phyloP scores from a whole-genome alignment of 2,113 vertebrate species.

The Tenebrosternarchus preto region DNA sequence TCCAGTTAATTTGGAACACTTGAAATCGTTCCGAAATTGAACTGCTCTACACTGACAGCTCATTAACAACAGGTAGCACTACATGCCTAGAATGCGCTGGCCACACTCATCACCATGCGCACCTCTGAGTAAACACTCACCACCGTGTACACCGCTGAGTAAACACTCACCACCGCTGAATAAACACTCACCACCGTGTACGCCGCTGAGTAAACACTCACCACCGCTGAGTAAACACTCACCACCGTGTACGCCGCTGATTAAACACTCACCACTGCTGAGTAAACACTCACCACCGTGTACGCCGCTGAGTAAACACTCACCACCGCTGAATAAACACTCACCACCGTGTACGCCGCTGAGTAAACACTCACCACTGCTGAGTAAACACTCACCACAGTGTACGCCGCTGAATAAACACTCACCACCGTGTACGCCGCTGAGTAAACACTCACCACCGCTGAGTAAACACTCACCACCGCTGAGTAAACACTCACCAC shows the following conservation, averaged over 20 bases:
- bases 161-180: slow-evolving; percentile 67
- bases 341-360: slow-evolving; percentile 86
- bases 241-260: slow-evolving; percentile 89
- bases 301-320: slow-evolving; percentile 85
- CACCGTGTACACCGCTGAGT: slow-evolving; percentile 84
- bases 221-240: slow-evolving; percentile 78
- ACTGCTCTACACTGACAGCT: background rate
- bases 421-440: background rate
- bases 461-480: no score
- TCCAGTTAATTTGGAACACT: background rate
- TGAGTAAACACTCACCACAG: slow-evolving; percentile 52
- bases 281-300: background rate
- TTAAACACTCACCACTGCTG: slow-evolving; percentile 87
- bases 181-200: slow-evolving; percentile 73
- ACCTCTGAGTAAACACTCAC: no score
- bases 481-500: slow-evolving; percentile 80
- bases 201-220: no score
- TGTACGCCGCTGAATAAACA: slow-evolving; percentile 83
- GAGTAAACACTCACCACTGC: slow-evolving; percentile 88
- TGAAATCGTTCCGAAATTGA: background rate
- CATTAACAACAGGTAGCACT: background rate
- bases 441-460: slow-evolving; percentile 52
- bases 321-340: no score
- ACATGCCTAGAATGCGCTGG: background rate
- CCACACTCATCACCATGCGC: background rate